Percentiles rank a stretch among this genome's conserved stretches.
phyloP scores from a whole-genome alignment of 2,797 vertebrate species.

The Fistularia tabacaria region DNA sequence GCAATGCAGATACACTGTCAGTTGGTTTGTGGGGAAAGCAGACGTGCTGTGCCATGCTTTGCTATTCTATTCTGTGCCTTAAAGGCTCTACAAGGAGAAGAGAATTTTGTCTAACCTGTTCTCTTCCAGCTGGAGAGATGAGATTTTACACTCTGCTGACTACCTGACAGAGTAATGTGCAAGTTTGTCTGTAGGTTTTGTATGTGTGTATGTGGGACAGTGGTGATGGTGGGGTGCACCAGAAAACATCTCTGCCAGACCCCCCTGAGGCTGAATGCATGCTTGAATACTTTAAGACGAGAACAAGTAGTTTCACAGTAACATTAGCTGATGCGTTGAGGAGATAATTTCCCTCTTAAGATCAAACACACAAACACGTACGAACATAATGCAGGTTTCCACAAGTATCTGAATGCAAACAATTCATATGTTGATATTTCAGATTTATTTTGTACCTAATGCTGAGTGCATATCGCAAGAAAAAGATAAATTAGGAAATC shows the following conservation, averaged over 20 bases:
- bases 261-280: conserved; percentile 75
- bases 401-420: conserved; percentile 54
- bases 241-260: conserved; percentile 76
- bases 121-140: conserved; percentile 73
- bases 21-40: conserved; percentile 32
- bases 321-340: conserved; percentile 66
- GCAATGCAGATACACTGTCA: conserved; percentile 47
- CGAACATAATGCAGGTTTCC: conserved; percentile 66
- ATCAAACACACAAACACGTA: conserved; percentile 67
- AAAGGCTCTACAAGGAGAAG: conserved; percentile 54
- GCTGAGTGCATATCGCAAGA: not conserved
- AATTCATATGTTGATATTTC: not conserved
- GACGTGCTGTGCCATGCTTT: conserved; percentile 66
- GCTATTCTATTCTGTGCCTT: conserved; percentile 53
- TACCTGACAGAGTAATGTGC: conserved; percentile 64
- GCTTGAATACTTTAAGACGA: conserved; percentile 75
- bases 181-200: conserved; percentile 46
- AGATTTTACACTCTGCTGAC: conserved; percentile 64
- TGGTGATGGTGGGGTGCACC: conserved; percentile 49
- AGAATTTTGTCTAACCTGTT: conserved; percentile 87
- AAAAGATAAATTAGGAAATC: not conserved
- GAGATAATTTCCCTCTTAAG: conserved; percentile 66
- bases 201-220: conserved; percentile 32
- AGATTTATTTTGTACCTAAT: not conserved
- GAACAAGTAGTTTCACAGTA: conserved; percentile 71